Evolutionary conservation across 2,113 vertebrate genomes (phyloP).

Genomic region (Pseudois nayaur): DNA sequence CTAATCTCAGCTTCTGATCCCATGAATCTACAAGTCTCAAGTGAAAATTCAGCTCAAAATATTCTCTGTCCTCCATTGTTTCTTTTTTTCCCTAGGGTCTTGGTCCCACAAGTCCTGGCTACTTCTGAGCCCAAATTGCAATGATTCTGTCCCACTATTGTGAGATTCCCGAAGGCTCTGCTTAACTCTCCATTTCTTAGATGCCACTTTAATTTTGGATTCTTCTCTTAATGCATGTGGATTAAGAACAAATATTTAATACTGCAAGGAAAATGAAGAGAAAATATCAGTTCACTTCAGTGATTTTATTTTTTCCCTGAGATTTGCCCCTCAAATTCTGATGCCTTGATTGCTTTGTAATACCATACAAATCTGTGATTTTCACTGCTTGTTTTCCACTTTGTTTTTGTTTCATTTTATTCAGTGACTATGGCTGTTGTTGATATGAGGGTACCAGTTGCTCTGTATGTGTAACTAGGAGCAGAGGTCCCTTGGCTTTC

Average conservation of each 20-base stretch:
- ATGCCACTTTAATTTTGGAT: neutral
- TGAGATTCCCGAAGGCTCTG: neutral
- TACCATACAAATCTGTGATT: neutral
- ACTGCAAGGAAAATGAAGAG: neutral
- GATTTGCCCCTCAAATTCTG: neutral
- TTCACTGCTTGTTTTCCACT: neutral
- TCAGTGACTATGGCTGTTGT: neutral
- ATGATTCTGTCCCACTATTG: neutral
- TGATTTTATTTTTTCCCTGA: neutral
- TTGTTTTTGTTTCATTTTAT: neutral
- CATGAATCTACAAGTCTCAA: neutral
- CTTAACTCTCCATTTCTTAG: neutral
- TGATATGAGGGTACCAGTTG: neutral
- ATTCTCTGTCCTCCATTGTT: neutral
- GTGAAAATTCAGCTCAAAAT: neutral
- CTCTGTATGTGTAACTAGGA: neutral
- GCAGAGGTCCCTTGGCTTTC: neutral
- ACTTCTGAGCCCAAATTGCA: neutral
- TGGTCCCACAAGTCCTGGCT: neutral
- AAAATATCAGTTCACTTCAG: neutral
- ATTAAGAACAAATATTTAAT: neutral
- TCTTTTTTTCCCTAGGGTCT: neutral
- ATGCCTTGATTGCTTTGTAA: neutral
- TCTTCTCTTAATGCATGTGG: neutral
- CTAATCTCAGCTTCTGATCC: neutral